Evolutionary conservation across 2,888 invertebrate genomes (phyloP).

Genomic region (Drosophila kokeensis): DNA sequence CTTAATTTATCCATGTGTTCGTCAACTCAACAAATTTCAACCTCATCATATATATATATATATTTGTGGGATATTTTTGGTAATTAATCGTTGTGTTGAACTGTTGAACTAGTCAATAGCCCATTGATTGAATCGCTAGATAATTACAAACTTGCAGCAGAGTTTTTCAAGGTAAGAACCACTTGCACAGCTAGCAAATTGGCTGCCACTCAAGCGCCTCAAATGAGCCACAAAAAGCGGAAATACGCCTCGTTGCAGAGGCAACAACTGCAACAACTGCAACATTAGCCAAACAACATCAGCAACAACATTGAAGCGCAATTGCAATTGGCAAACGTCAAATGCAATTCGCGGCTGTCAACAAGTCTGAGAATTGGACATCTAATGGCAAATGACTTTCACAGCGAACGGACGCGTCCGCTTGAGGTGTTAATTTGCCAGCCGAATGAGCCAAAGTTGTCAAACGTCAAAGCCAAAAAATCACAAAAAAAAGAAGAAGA

Average conservation of each 20-base stretch:
- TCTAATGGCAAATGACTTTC: slow-evolving; percentile 73
- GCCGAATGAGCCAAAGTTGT: slow-evolving; percentile 55
- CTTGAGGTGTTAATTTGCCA: slow-evolving; percentile 72
- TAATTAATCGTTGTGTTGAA: not conserved
- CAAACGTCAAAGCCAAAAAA: slow-evolving; percentile 55
- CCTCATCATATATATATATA: not conserved
- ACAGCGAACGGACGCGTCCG: slow-evolving; percentile 35
- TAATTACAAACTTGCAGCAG: not conserved
- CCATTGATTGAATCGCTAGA: not conserved
- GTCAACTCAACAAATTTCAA: not conserved
- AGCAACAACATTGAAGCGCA: slow-evolving; percentile 45
- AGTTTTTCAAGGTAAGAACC: slow-evolving; percentile 1
- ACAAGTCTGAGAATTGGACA: slow-evolving; percentile 53
- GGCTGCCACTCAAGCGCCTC: slow-evolving; percentile 44
- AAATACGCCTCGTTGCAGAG: slow-evolving; percentile 52
- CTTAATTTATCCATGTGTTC: not conserved
- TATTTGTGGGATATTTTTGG: not conserved
- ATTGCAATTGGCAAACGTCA: slow-evolving; percentile 49
- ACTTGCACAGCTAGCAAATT: slow-evolving; percentile 13
- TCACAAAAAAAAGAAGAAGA: not conserved
- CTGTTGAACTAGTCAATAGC: not conserved
- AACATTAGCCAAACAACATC: slow-evolving; percentile 49
- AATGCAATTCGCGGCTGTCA: slow-evolving; percentile 62
- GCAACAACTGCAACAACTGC: slow-evolving; percentile 21
- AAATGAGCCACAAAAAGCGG: slow-evolving; percentile 71